Evolutionary conservation across 2,888 invertebrate species (phyloP), one percentile per base, ranked within the genome.

Genomic region (Subacronicta megacephala): DNA sequence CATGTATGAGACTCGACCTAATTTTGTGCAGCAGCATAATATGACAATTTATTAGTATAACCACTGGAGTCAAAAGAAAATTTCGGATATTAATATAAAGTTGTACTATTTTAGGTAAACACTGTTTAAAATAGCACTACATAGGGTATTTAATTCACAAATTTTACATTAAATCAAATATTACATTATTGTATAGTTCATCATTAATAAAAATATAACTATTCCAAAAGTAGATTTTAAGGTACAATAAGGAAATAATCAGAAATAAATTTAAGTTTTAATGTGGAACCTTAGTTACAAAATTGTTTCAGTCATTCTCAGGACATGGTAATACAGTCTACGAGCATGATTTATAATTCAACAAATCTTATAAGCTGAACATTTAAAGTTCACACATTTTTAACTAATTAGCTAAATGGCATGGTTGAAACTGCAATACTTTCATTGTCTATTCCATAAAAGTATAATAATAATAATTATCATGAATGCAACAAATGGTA

Each of bases 61-160:
- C 58, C 59, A 60, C 51, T 47, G 47, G 72, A 74, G 77, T 75
- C 66, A 73, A 75, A 67, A 73, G 62, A 67, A 71, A 71, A 75
- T 75, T 72, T 77, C 51, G 75, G 65, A 61, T 64, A 70, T 63
- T 70, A 59, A 63, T 77, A 80, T 80, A 79, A 76, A 78, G 78
- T 84, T 83, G 82, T 83, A 84, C 81, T 83, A 81, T 80, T 73
- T 75, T 78, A 80, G 77, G 81, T 83, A 81, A 83, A 83, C 81
- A 83, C 67, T 74, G 66, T 75, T 78, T 46, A 63, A 49, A 59
- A 61, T 61, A 63, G 60, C 67, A 67, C 63, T 56, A 29, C 2
- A 12, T 29, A 51, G 59, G 57, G 51, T 47, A 26, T 67, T 54
- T 58, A 51, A 44, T 62, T 73, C 47, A 64, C 26, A 68, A 52